Conservation (phyloP, 2,888 invertebrate species). For the Nudaria mundana region DNA sequence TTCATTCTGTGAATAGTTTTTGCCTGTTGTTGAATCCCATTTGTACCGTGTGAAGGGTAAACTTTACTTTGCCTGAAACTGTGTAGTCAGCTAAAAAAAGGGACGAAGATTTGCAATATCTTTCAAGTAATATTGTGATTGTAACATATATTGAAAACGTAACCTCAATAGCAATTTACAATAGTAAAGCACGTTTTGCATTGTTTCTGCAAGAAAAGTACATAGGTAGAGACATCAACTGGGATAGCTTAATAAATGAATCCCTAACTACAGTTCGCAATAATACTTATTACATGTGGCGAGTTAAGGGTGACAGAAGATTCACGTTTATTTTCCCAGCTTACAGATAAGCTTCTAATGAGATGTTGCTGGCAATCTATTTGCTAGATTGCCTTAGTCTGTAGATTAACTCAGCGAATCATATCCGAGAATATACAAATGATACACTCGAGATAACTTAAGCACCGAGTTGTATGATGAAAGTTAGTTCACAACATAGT, state of each 20-base stretch:
- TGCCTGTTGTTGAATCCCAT: constrained; percentile 39
- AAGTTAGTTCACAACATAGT: constrained; percentile 53
- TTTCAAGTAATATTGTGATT: constrained; percentile 1
- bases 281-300: no score
- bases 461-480: constrained; percentile 32
- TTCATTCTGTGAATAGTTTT: constrained; percentile 41
- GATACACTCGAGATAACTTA: constrained; percentile 30
- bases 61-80: constrained; percentile 36
- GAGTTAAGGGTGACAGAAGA: constrained; percentile 40
- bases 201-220: no score
- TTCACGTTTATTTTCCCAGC: constrained; percentile 39
- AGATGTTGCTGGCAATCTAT: constrained; percentile 28
- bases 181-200: no score
- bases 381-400: constrained; percentile 45
- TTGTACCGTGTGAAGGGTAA: constrained; percentile 26
- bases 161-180: no score
- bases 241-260: no score
- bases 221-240: no score
- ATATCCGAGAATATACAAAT: constrained; percentile 30
- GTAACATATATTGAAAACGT: no score
- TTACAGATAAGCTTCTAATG: constrained; percentile 41
- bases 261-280: no score
- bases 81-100: constrained; percentile 37
- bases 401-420: constrained; percentile 15
- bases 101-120: constrained; percentile 34